A percentile compares a stretch with the other conserved stretches of the same genome.
These are phyloP conservation scores for Octonoba sinensis DNA, from an alignment of 2,888 invertebrate genomes.

Conservation along the genomic window DNA sequence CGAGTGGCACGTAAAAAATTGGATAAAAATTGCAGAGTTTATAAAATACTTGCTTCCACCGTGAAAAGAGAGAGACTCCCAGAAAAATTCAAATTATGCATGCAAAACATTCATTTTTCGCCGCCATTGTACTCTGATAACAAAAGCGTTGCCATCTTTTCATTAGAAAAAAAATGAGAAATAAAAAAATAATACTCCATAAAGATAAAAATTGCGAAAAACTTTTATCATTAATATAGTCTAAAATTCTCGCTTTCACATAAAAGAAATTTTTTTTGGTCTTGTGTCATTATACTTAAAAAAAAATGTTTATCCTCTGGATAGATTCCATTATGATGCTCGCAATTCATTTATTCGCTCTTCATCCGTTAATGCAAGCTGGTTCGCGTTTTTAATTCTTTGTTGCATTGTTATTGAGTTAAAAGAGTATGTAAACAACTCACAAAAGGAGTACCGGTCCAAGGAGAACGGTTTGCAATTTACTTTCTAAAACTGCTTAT, in stretches of 20 bases:
- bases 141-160: slow-evolving; percentile 51
- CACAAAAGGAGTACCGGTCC: slow-evolving; percentile 43
- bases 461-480: slow-evolving; percentile 43
- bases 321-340: slow-evolving; percentile 33
- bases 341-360: slow-evolving; percentile 36
- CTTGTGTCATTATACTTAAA: neutral
- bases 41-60: slow-evolving; percentile 19
- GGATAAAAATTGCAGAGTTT: slow-evolving; percentile 30
- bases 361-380: slow-evolving; percentile 60
- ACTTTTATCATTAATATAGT: slow-evolving; percentile 60
- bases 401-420: slow-evolving; percentile 55
- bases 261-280: slow-evolving; percentile 24
- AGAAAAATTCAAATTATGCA: slow-evolving; percentile 56
- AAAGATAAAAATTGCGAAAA: slow-evolving; percentile 42
- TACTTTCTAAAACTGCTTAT: slow-evolving; percentile 46
- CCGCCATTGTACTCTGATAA: slow-evolving; percentile 44
- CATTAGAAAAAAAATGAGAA: slow-evolving; percentile 43
- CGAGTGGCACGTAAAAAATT: slow-evolving; percentile 10
- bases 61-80: slow-evolving; percentile 11
- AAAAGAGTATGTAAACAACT: slow-evolving; percentile 60
- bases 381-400: slow-evolving; percentile 59
- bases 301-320: slow-evolving; percentile 8
- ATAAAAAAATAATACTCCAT: slow-evolving; percentile 22
- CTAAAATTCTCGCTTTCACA: slow-evolving; percentile 37
- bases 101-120: slow-evolving; percentile 52